Conservation (phyloP, 2,888 invertebrate species). For the Lasioglossum pauxillum region DNA sequence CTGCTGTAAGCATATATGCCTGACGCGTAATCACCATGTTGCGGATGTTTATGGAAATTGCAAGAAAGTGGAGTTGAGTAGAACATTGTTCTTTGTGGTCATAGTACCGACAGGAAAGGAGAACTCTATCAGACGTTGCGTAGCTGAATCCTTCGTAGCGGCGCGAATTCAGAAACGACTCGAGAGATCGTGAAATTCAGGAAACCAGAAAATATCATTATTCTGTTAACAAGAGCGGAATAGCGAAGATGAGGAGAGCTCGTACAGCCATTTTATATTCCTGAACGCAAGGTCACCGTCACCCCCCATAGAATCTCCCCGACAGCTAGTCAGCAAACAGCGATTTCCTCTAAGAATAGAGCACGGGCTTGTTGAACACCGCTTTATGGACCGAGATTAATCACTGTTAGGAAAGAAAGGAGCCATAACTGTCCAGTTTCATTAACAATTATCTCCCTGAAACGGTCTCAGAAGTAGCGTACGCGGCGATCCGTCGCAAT, state of each 20-base stretch:
- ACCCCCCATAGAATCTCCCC: not conserved
- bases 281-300: not conserved
- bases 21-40: not conserved
- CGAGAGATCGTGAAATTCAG: not conserved
- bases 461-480: not conserved
- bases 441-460: not conserved
- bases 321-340: not conserved
- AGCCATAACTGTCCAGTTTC: not conserved
- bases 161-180: not conserved
- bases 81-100: slow-evolving; percentile 3
- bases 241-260: not conserved
- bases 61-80: slow-evolving; percentile 2
- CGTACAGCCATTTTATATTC: not conserved
- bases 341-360: not conserved
- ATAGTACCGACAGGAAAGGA: not conserved
- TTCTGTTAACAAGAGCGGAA: not conserved
- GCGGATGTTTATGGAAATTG: slow-evolving; percentile 10
- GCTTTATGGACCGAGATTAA: not conserved
- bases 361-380: not conserved
- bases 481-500: slow-evolving; percentile 35
- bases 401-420: not conserved
- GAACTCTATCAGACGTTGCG: not conserved
- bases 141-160: not conserved
- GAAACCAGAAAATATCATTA: not conserved
- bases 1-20: not conserved